These are phyloP conservation scores for Catagonus wagneri DNA, from an alignment of 2,113 vertebrate species.

Conservation along the genomic window DNA sequence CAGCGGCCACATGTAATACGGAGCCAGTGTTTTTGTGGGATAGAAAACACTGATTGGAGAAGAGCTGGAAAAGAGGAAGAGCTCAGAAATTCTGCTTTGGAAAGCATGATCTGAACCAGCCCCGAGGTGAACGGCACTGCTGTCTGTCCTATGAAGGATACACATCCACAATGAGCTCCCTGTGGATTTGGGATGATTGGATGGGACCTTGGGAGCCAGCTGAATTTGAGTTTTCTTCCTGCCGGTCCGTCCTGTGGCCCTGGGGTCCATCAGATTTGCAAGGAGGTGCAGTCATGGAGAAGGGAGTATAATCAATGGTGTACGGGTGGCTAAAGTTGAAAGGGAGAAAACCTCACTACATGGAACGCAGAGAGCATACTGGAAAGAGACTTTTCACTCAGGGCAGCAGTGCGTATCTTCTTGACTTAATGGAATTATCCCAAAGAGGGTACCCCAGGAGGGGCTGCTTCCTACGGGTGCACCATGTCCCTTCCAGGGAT, in stretches of 20 bases:
- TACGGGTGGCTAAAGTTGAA: neutral
- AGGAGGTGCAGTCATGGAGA: neutral
- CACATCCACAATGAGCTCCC: neutral
- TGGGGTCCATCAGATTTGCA: neutral
- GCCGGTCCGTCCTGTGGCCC: neutral
- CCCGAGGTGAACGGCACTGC: neutral
- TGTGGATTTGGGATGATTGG: neutral
- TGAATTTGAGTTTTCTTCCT: neutral
- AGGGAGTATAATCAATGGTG: neutral
- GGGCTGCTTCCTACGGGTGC: neutral
- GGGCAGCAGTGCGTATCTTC: neutral
- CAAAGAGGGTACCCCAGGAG: neutral
- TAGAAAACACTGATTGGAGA: neutral
- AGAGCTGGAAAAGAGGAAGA: neutral
- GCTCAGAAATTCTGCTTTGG: neutral
- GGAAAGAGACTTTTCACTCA: neutral
- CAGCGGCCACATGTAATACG: neutral
- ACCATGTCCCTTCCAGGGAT: neutral
- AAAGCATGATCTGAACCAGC: neutral
- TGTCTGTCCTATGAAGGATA: neutral
- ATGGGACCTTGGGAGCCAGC: neutral
- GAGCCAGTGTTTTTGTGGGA: neutral
- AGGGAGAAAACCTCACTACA: neutral
- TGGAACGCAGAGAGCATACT: neutral
- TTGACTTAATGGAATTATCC: neutral